Evolutionary conservation across 2,113 vertebrate genomes (phyloP).

Genomic region (Lutjanus erythropterus): DNA sequence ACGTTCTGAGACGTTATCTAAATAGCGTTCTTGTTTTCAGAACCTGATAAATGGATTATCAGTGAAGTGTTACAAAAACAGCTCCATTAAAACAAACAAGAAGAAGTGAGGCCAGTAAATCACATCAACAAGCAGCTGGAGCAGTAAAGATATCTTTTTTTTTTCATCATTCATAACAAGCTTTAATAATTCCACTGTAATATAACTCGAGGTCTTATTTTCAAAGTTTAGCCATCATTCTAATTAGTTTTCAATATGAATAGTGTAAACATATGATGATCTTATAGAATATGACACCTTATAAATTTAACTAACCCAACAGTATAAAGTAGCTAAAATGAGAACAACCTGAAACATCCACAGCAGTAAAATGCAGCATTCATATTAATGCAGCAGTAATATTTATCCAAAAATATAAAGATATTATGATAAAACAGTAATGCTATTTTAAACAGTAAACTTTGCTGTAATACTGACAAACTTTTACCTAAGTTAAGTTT

Average conservation of each 20-base stretch:
- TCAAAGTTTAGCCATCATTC: background rate
- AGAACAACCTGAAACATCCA: too few species aligned
- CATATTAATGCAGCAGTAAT: too few species aligned
- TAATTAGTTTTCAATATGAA: background rate
- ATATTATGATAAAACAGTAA: too few species aligned
- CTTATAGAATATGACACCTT: too few species aligned
- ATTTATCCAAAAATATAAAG: too few species aligned
- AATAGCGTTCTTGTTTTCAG: constrained; percentile 6
- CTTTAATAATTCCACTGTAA: background rate
- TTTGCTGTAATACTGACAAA: too few species aligned
- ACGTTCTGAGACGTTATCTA: constrained; percentile 14
- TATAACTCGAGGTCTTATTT: background rate
- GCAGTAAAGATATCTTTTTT: background rate
- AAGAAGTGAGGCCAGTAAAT: constrained; percentile 8
- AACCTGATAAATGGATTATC: constrained; percentile 25
- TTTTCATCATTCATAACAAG: background rate
- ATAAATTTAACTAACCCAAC: too few species aligned
- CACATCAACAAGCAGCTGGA: constrained; percentile 7
- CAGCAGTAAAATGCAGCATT: too few species aligned
- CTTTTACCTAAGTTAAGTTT: too few species aligned
- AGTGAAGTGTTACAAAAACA: constrained; percentile 1
- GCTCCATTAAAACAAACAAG: constrained; percentile 17
- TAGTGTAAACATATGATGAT: too few species aligned
- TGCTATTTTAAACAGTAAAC: too few species aligned
- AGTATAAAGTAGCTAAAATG: too few species aligned